phyloP scores from a whole-genome alignment of 2,797 vertebrate genomes.

The Hippoglossus hippoglossus region DNA sequence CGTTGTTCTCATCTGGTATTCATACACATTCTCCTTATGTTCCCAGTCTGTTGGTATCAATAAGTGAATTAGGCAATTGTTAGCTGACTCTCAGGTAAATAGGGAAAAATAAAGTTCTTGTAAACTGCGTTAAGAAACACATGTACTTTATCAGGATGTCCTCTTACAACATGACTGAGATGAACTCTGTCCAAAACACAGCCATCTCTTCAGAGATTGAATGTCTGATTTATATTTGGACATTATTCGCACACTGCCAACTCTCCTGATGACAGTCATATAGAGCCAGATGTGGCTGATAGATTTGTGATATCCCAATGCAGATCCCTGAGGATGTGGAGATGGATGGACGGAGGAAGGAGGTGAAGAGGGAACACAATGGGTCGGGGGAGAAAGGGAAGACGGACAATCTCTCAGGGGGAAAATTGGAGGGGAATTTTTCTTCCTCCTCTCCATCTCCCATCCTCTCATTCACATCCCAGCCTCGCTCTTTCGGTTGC shows the following conservation, averaged over 20 bases:
- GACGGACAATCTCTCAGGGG: constrained; percentile 60
- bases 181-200: constrained; percentile 40
- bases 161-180: constrained; percentile 22
- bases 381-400: constrained; percentile 68
- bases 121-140: constrained; percentile 34
- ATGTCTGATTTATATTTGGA: constrained; percentile 65
- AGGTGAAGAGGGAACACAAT: constrained; percentile 76
- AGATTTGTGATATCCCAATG: constrained; percentile 72
- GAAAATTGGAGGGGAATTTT: constrained; percentile 52
- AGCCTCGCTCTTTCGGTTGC: constrained; percentile 20
- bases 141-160: constrained; percentile 33
- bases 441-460: constrained; percentile 34
- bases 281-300: constrained; percentile 73
- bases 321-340: constrained; percentile 65
- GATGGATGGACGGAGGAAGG: constrained; percentile 76
- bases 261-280: constrained; percentile 41
- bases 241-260: constrained; percentile 37
- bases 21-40: neutral
- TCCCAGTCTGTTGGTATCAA: neutral
- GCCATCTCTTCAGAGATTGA: constrained; percentile 25
- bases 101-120: constrained; percentile 2
- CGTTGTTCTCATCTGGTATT: neutral
- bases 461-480: constrained; percentile 62
- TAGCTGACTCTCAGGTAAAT: too few relatives aligned
- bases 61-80: neutral